These are phyloP conservation scores for Hucho hucho DNA, from an alignment of 2,113 vertebrate species.

Conservation along the genomic window DNA sequence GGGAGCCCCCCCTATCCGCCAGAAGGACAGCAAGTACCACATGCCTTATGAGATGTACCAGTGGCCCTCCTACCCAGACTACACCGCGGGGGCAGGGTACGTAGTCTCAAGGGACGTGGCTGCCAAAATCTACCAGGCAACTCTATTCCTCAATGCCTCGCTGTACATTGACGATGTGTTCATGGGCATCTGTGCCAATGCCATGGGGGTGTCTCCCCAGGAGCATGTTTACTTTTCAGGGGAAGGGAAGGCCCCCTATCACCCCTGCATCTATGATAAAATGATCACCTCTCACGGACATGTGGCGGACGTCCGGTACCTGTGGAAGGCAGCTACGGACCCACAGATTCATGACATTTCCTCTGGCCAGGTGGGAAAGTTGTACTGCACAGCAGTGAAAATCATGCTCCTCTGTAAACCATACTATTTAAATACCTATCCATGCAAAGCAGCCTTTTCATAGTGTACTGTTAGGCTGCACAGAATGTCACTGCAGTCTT, in stretches of 20 bases:
- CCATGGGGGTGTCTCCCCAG: constrained; percentile 83
- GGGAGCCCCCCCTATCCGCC: constrained; percentile 82
- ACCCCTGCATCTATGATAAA: constrained; percentile 89
- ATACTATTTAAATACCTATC: constrained; percentile 73
- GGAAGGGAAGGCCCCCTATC: constrained; percentile 85
- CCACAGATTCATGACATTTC: constrained; percentile 67
- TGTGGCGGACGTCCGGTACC: constrained; percentile 71
- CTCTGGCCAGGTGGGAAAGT: constrained; percentile 71
- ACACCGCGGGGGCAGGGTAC: constrained; percentile 89
- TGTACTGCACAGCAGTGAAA: constrained; percentile 85
- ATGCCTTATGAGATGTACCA: constrained; percentile 87
- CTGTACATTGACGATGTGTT: constrained; percentile 95
- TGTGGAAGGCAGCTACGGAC: constrained; percentile 83
- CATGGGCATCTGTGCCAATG: constrained; percentile 93
- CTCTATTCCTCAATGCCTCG: constrained; percentile 81
- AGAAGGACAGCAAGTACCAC: constrained; percentile 87
- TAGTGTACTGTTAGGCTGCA: constrained; percentile 53
- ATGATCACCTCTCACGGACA: constrained; percentile 97
- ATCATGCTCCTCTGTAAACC: constrained; percentile 83
- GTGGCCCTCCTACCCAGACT: constrained; percentile 91
- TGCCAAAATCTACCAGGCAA: constrained; percentile 85
- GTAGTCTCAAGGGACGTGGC: constrained; percentile 86
- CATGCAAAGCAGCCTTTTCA: constrained; percentile 85
- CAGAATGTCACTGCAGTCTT: neutral
- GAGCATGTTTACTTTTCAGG: constrained; percentile 88